Percentiles rank a stretch among this genome's conserved stretches.
Evolutionary conservation across 2,888 invertebrate genomes (phyloP).

Genomic region (Drepanosiphum platanoidis): DNA sequence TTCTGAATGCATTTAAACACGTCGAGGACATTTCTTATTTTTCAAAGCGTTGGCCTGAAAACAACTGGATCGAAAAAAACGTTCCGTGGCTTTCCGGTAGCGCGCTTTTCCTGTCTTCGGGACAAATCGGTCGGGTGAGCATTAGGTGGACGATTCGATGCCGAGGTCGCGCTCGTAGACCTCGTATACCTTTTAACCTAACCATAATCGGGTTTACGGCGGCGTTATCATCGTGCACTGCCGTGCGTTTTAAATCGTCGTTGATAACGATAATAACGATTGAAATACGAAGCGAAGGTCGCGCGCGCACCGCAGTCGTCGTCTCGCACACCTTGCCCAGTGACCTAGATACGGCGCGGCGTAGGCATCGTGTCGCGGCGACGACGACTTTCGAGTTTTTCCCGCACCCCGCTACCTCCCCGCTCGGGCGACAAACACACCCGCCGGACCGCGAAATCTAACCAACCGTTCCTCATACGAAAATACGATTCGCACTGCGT

Average conservation of each 20-base stretch:
- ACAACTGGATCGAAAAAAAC: no score
- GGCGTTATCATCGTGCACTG: no score
- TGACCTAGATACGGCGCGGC: slow-evolving; percentile 23
- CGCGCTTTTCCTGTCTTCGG: no score
- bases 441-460: not conserved
- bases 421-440: not conserved
- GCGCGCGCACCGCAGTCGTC: not conserved
- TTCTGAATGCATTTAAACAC: no score
- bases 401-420: not conserved
- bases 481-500: not conserved
- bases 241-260: not conserved
- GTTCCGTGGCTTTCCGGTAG: no score
- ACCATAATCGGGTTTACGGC: not conserved
- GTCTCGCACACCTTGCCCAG: slow-evolving; percentile 3
- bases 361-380: not conserved
- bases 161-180: no score
- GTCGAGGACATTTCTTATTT: no score
- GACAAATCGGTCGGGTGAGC: no score
- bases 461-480: not conserved
- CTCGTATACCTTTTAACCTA: no score
- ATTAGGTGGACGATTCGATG: no score
- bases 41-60: no score
- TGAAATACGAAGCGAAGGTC: not conserved
- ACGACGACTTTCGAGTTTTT: not conserved
- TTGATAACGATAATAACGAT: not conserved